A percentile compares a stretch with the other conserved stretches of the same genome.
These are phyloP conservation scores for Brenthis daphne DNA, from an alignment of 2,888 invertebrate species.

Conservation along the genomic window DNA sequence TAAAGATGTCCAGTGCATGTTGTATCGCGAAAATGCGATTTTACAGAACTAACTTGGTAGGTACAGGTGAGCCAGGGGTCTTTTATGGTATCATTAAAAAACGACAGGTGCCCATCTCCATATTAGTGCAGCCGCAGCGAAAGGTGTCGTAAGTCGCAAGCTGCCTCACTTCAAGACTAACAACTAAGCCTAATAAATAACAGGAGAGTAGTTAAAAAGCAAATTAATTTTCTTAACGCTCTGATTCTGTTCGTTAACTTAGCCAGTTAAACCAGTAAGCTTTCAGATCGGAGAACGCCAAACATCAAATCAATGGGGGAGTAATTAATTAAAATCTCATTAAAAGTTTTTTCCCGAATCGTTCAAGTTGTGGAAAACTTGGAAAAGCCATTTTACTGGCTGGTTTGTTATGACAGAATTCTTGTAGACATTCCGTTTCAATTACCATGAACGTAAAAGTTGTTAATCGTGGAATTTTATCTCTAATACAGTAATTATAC, in stretches of 20 bases:
- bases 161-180: conserved; percentile 44
- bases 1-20: conserved; percentile 43
- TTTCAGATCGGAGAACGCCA: conserved; percentile 47
- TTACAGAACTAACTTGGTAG: conserved; percentile 49
- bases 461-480: conserved; percentile 41
- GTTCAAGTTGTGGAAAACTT: conserved; percentile 54
- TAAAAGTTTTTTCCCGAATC: conserved; percentile 61
- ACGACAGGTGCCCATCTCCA: conserved; percentile 55
- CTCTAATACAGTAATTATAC: conserved; percentile 41
- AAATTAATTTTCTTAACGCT: conserved; percentile 53
- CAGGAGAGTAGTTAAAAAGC: conserved; percentile 46
- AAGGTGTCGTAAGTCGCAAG: conserved; percentile 56
- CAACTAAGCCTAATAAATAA: conserved; percentile 51
- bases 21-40: conserved; percentile 47
- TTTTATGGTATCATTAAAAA: conserved; percentile 57
- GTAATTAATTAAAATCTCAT: conserved; percentile 69
- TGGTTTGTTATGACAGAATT: conserved; percentile 12
- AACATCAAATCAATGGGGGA: conserved; percentile 42
- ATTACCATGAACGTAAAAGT: conserved; percentile 60
- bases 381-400: conserved; percentile 51
- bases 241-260: conserved; percentile 38
- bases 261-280: conserved; percentile 43
- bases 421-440: conserved; percentile 50
- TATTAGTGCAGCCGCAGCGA: conserved; percentile 55
- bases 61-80: conserved; percentile 48